A percentile compares a stretch with the other conserved stretches of the same genome.
Conservation (phyloP, 53 echinoderm and acorn worm species). For the Patiria pectinifera region DNA sequence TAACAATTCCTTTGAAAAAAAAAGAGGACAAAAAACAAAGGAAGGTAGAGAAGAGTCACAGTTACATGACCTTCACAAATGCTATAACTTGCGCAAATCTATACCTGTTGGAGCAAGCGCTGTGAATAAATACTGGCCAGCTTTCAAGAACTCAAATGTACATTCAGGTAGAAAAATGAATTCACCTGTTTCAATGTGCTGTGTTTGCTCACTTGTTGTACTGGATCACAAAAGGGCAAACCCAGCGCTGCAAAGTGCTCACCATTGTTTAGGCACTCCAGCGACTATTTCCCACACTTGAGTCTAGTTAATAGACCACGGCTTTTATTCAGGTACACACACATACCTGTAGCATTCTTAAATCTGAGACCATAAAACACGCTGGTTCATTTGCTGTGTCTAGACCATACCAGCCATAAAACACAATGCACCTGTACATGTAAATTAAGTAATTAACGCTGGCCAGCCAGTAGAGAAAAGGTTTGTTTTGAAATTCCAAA, state of each 20-base stretch:
- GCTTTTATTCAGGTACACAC: constrained; percentile 16
- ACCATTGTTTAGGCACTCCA: constrained; percentile 3
- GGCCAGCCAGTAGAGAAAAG: not conserved
- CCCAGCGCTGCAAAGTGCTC: not conserved
- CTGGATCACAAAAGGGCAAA: not conserved
- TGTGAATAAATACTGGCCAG: too few species aligned
- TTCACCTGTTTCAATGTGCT: not conserved
- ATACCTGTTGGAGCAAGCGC: too few species aligned
- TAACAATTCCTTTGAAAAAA: too few species aligned
- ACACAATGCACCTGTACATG: not conserved
- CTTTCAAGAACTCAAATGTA: too few species aligned
- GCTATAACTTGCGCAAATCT: too few species aligned
- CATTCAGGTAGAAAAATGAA: not conserved
- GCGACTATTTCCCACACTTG: constrained; percentile 37
- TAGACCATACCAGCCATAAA: constrained; percentile 24
- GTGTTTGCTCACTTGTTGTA: constrained; percentile 3
- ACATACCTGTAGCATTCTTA: not conserved
- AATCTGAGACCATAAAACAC: not conserved
- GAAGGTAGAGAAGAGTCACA: too few species aligned
- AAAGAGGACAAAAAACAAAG: too few species aligned
- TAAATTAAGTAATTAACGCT: constrained; percentile 26
- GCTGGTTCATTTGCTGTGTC: not conserved
- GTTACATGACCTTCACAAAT: too few species aligned
- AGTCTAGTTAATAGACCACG: constrained; percentile 18
- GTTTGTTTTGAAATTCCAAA: not conserved